Evolutionary conservation across 2,113 vertebrate species (phyloP).

Genomic region (Zosterops japonicus): DNA sequence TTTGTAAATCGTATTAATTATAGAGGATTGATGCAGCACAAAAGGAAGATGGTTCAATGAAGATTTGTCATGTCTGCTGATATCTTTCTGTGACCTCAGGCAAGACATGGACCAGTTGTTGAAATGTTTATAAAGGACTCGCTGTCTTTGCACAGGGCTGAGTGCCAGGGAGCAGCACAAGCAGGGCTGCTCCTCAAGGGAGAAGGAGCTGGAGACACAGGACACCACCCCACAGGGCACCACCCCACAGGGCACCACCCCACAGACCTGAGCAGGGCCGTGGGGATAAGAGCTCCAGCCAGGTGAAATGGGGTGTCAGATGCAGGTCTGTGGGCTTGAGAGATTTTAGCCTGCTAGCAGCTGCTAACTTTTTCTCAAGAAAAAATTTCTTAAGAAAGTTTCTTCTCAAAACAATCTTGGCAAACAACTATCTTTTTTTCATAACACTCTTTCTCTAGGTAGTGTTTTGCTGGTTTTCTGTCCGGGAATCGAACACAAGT

Average conservation of each 20-base stretch:
- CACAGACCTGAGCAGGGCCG: background rate
- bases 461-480: too few species aligned
- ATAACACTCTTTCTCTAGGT: too few species aligned
- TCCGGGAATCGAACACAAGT: too few species aligned
- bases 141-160: background rate
- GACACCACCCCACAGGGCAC: background rate
- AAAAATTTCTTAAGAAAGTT: too few species aligned
- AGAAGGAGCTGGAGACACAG: background rate
- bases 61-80: background rate
- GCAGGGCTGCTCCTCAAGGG: background rate
- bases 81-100: background rate
- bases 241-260: background rate
- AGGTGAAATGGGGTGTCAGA: background rate
- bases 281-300: background rate
- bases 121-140: background rate
- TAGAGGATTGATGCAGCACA: background rate
- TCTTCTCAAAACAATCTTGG: too few species aligned
- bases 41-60: background rate
- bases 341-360: too few species aligned
- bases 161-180: background rate
- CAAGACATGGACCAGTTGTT: background rate
- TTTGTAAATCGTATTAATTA: slow-evolving; percentile 32
- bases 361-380: too few species aligned
- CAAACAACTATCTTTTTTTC: too few species aligned
- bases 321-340: background rate